These are phyloP conservation scores for Watsonalla binaria DNA, from an alignment of 2,888 invertebrate species.

Conservation along the genomic window DNA sequence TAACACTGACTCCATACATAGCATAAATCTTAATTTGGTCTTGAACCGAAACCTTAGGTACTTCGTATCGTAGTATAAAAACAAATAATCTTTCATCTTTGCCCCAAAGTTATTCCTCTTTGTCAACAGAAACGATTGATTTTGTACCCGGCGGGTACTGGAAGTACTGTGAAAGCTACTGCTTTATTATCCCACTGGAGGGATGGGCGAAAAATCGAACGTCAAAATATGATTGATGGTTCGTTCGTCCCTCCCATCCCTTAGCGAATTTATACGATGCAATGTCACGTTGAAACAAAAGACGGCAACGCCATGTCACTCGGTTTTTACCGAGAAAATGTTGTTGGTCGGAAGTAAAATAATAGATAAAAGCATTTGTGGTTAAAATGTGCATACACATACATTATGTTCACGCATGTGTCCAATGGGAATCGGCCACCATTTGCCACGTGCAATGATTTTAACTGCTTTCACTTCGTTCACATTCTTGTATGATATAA, in stretches of 20 bases:
- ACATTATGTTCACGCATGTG: too few species aligned
- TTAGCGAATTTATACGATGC: conserved; percentile 28
- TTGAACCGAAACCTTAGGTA: too few species aligned
- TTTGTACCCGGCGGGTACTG: background rate
- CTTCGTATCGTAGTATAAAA: too few species aligned
- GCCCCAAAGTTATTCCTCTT: background rate
- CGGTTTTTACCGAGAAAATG: conserved; percentile 6
- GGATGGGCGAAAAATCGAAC: conserved; percentile 45
- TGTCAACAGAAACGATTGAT: background rate
- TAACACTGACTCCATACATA: too few species aligned
- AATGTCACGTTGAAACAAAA: conserved; percentile 27
- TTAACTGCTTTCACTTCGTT: too few species aligned
- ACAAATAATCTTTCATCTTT: background rate
- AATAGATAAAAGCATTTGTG: background rate
- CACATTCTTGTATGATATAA: too few species aligned
- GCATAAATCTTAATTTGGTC: too few species aligned
- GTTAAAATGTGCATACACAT: too few species aligned
- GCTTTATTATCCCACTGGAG: conserved; percentile 23
- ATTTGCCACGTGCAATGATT: too few species aligned
- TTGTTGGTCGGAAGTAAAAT: background rate
- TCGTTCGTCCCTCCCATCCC: conserved; percentile 20
- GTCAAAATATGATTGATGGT: conserved; percentile 54
- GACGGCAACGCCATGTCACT: conserved; percentile 16
- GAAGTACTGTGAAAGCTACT: conserved; percentile 26
- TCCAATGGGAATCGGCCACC: too few species aligned